Percentiles rank a stretch among this genome's conserved stretches.
Conservation (phyloP, 2,113 vertebrate genomes). For the Entomyzon cyanotis region DNA sequence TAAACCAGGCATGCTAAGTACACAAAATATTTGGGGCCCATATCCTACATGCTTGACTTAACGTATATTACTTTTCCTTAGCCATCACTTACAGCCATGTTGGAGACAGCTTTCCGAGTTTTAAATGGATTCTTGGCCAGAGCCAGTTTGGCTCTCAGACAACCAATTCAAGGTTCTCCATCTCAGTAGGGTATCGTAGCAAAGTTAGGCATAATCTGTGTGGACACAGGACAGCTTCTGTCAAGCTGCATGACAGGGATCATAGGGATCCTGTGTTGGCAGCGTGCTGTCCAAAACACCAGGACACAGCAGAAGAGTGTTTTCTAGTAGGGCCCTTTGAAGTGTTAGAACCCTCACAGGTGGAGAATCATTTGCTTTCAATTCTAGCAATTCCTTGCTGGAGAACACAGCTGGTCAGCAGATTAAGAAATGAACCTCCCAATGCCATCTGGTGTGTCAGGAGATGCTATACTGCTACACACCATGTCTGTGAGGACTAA, state of each 20-base stretch:
- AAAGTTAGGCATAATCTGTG: background rate
- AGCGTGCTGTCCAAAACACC: background rate
- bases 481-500: background rate
- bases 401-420: slow-evolving; percentile 5
- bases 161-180: background rate
- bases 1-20: background rate
- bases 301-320: background rate
- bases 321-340: background rate
- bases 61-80: background rate
- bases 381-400: background rate
- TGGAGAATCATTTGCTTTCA: background rate
- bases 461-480: background rate
- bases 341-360: background rate
- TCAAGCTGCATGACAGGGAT: background rate
- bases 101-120: background rate
- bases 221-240: background rate
- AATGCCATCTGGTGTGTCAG: background rate
- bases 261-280: background rate
- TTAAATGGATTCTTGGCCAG: background rate
- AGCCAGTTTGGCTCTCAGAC: background rate
- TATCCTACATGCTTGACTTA: background rate
- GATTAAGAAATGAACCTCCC: background rate
- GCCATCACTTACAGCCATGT: background rate
- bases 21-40: background rate
- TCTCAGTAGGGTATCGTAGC: background rate